Percentiles rank a stretch among this genome's conserved stretches.
Conservation (phyloP, 2,888 invertebrate species). For the Phorcus lineatus region DNA sequence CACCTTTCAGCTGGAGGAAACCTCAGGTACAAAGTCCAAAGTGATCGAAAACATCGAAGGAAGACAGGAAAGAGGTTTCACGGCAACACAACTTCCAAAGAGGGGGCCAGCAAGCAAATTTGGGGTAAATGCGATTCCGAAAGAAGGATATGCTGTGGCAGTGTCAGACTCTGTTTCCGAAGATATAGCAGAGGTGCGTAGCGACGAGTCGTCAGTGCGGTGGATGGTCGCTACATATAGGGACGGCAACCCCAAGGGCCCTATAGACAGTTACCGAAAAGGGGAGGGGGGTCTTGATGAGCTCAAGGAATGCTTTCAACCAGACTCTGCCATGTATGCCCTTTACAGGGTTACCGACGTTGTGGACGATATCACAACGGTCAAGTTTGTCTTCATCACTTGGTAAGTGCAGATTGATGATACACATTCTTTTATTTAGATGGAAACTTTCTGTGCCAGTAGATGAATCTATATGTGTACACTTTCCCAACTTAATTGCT, state of each 20-base stretch:
- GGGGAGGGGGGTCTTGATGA: conserved; percentile 65
- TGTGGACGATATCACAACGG: conserved; percentile 70
- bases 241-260: conserved; percentile 57
- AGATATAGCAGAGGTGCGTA: conserved; percentile 58
- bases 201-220: conserved; percentile 51
- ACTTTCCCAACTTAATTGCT: too few relatives aligned
- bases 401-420: conserved; percentile 72
- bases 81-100: conserved; percentile 63
- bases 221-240: conserved; percentile 63
- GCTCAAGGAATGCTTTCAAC: conserved; percentile 53
- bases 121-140: conserved; percentile 59
- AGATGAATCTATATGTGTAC: too few relatives aligned
- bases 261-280: conserved; percentile 51
- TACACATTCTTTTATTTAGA: too few relatives aligned
- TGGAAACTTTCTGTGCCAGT: too few relatives aligned
- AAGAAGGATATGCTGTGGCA: conserved; percentile 51
- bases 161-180: conserved; percentile 27
- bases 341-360: conserved; percentile 68
- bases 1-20: conserved; percentile 68
- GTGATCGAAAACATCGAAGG: conserved; percentile 64
- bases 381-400: conserved; percentile 73
- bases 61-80: conserved; percentile 71
- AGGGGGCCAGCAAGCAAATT: conserved; percentile 47
- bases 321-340: conserved; percentile 68
- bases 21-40: conserved; percentile 70